phyloP scores from a whole-genome alignment of 2,888 invertebrate genomes.

The Alentia gelatinosa region DNA sequence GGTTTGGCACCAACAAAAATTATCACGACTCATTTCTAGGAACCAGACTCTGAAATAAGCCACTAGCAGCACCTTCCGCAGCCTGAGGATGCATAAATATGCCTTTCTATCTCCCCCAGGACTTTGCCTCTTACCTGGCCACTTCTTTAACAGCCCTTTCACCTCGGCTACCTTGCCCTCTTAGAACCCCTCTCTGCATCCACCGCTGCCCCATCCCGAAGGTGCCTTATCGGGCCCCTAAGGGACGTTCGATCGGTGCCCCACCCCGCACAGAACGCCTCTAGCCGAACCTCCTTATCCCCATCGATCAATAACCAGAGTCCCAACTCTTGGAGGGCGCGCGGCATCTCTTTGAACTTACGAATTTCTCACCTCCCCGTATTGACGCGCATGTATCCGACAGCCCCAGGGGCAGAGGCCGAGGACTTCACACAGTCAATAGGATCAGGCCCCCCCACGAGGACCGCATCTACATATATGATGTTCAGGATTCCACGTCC shows the following conservation, averaged over 20 bases:
- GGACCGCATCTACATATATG: slow-evolving; percentile 11
- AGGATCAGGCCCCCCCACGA: slow-evolving; percentile 1
- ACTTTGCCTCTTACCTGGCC: not conserved
- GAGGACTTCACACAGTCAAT: slow-evolving; percentile 5
- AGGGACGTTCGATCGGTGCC: slow-evolving; percentile 40
- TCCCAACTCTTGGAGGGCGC: not conserved
- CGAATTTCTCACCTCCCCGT: slow-evolving; percentile 32
- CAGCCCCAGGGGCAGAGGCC: not conserved
- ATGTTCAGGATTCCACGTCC: not conserved
- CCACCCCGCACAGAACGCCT: not conserved
- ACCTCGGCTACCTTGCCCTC: not conserved
- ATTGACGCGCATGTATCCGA: slow-evolving; percentile 23
- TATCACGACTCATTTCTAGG: too few species aligned
- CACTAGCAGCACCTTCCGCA: too few species aligned
- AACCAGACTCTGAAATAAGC: too few species aligned
- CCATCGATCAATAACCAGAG: slow-evolving; percentile 23
- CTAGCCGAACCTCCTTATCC: slow-evolving; percentile 39
- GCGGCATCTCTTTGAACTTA: slow-evolving; percentile 11
- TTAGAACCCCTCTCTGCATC: not conserved
- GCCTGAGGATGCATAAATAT: too few species aligned
- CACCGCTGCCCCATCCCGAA: not conserved
- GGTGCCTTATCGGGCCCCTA: not conserved
- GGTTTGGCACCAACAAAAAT: too few species aligned
- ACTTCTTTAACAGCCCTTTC: not conserved
- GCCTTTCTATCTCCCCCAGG: not conserved